phyloP scores from a whole-genome alignment of 2,888 invertebrate genomes.

The Drosophila hamatofila region DNA sequence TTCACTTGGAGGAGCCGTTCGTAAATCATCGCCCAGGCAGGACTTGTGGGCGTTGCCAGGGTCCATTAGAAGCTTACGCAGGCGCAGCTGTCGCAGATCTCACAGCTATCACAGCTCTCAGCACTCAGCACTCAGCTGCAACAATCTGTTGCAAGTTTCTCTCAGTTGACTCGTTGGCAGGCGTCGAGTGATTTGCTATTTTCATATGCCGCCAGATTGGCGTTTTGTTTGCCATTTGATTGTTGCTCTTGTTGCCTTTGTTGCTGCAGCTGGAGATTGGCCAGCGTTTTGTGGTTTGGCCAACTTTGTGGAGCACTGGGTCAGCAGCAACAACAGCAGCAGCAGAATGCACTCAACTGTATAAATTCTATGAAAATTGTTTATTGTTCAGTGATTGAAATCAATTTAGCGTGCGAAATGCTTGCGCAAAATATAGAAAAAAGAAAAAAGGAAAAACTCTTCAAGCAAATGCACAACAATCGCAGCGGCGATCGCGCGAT shows the following conservation, averaged over 20 bases:
- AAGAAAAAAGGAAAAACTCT: constrained; percentile 1
- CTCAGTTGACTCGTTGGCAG: constrained; percentile 58
- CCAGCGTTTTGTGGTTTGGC: constrained; percentile 41
- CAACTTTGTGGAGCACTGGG: constrained; percentile 69
- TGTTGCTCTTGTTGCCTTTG: constrained; percentile 31
- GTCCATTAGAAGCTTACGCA: constrained; percentile 80
- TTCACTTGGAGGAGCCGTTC: constrained; percentile 56
- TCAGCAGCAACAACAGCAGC: constrained; percentile 40
- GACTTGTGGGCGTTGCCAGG: constrained; percentile 71
- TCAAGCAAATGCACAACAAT: background rate
- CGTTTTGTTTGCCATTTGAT: constrained; percentile 63
- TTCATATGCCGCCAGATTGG: constrained; percentile 61
- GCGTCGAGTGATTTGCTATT: constrained; percentile 65
- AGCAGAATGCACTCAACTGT: constrained; percentile 63
- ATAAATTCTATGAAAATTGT: constrained; percentile 73
- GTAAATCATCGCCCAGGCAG: constrained; percentile 70
- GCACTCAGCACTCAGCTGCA: background rate
- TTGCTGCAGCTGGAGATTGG: constrained; percentile 50
- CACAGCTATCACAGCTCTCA: constrained; percentile 2
- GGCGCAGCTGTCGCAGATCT: constrained; percentile 60
- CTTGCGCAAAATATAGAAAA: constrained; percentile 1
- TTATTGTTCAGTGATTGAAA: constrained; percentile 73
- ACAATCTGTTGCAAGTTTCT: constrained; percentile 39
- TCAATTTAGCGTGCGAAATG: constrained; percentile 69
- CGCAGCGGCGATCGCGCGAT: constrained; percentile 9